phyloP scores from a whole-genome alignment of 2,113 vertebrate genomes.

The Gallinago paraguaiae region DNA sequence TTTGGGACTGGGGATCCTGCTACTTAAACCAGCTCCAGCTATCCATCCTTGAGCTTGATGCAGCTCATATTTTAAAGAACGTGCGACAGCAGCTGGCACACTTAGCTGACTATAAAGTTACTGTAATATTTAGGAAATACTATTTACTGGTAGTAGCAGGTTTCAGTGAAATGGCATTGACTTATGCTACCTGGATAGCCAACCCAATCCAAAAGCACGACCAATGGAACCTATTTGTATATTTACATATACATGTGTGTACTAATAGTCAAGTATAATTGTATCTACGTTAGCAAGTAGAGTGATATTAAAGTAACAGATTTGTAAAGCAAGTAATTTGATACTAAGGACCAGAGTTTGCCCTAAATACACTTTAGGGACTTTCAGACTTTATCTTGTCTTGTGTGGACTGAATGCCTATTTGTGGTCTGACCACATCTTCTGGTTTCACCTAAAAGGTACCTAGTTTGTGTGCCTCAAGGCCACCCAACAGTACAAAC shows the following conservation, averaged over 20 bases:
- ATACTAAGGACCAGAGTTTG: neutral
- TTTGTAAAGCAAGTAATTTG: neutral
- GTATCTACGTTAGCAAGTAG: neutral
- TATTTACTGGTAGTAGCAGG: neutral
- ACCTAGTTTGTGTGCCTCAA: neutral
- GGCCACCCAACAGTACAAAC: neutral
- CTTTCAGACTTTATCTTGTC: neutral
- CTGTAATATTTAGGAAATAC: neutral
- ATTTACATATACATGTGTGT: neutral
- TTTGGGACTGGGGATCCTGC: neutral
- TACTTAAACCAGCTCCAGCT: neutral
- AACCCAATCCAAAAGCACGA: neutral
- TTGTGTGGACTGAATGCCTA: neutral
- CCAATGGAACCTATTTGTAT: neutral
- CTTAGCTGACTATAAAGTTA: neutral
- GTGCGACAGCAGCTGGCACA: neutral
- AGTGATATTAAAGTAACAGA: neutral
- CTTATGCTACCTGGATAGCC: neutral
- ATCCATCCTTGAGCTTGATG: neutral
- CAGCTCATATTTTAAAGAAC: neutral
- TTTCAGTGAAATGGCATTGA: neutral
- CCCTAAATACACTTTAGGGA: neutral
- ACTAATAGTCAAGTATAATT: neutral
- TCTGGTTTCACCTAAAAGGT: neutral
- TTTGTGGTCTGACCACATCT: neutral